Evolutionary conservation across 2,888 invertebrate species (phyloP).

Genomic region (Malacosoma neustria): DNA sequence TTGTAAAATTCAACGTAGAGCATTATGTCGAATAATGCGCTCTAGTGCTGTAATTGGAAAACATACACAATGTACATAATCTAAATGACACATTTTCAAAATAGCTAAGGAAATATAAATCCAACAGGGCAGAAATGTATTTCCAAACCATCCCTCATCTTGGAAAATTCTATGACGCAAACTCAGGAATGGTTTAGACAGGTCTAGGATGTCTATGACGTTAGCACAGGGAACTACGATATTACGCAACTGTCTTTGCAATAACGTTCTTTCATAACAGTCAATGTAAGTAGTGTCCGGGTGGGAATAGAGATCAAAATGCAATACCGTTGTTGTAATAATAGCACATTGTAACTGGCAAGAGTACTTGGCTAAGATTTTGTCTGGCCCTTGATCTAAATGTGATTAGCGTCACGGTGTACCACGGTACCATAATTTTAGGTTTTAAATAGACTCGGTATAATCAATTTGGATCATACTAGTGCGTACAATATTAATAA

Average conservation of each 20-base stretch:
- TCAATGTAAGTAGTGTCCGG: slow-evolving; percentile 5
- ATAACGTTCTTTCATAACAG: background rate
- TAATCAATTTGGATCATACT: too few species aligned
- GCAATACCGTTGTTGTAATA: slow-evolving; percentile 29
- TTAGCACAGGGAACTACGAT: slow-evolving; percentile 1
- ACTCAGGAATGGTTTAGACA: background rate
- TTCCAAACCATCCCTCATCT: too few species aligned
- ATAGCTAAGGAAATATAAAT: too few species aligned
- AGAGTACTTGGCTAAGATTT: slow-evolving; percentile 55
- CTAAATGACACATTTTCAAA: too few species aligned
- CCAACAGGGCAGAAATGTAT: too few species aligned
- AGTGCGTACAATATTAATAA: too few species aligned
- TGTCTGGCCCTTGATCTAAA: slow-evolving; percentile 59
- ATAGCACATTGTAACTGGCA: slow-evolving; percentile 56
- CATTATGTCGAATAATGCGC: too few species aligned
- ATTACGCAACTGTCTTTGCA: slow-evolving; percentile 1
- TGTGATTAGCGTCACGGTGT: slow-evolving; percentile 17
- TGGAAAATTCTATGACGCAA: too few species aligned
- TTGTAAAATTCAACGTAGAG: too few species aligned
- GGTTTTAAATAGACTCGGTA: background rate
- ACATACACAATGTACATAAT: too few species aligned
- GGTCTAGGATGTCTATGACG: background rate
- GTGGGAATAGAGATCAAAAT: slow-evolving; percentile 32
- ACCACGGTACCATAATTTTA: background rate
- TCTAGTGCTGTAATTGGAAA: too few species aligned